A percentile compares a stretch with the other conserved stretches of the same genome.
These are phyloP conservation scores for Crocallis elinguaria DNA, from an alignment of 2,888 invertebrate genomes.

Conservation along the genomic window DNA sequence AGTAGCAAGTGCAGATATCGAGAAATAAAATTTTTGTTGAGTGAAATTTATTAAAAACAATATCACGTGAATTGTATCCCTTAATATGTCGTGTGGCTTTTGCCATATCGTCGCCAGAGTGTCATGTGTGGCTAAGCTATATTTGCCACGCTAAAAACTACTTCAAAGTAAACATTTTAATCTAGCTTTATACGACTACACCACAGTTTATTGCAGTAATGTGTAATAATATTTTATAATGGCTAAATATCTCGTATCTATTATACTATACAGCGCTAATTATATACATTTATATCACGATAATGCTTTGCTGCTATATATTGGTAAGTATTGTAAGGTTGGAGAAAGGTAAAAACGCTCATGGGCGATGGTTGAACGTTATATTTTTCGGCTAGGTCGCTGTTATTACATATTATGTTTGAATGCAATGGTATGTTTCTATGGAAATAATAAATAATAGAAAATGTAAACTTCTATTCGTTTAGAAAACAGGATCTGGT, in stretches of 20 bases:
- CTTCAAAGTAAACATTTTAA: conserved; percentile 4
- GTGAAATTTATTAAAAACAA: not conserved
- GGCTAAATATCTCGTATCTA: conserved; percentile 25
- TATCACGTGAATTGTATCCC: conserved; percentile 32
- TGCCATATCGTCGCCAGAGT: conserved; percentile 27
- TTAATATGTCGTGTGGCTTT: conserved; percentile 25
- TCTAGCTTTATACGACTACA: conserved; percentile 22
- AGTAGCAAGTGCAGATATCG: no score
- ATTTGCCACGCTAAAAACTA: conserved; percentile 32
- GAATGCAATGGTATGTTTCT: not conserved
- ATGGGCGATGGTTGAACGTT: not conserved
- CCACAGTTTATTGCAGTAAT: no score
- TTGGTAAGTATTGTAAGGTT: conserved; percentile 32
- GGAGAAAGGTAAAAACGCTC: conserved; percentile 16
- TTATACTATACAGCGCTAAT: conserved; percentile 31
- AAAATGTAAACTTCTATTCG: conserved; percentile 3
- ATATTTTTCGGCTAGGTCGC: not conserved
- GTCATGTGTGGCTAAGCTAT: conserved; percentile 37
- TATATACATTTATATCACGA: conserved; percentile 31
- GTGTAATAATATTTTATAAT: conserved; percentile 2
- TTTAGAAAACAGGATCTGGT: conserved; percentile 5
- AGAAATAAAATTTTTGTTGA: no score
- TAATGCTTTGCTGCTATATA: conserved; percentile 31
- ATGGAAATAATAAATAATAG: conserved; percentile 1
- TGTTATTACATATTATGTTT: not conserved